Conservation (phyloP, 2,888 invertebrate species). For the Laothoe populi region DNA sequence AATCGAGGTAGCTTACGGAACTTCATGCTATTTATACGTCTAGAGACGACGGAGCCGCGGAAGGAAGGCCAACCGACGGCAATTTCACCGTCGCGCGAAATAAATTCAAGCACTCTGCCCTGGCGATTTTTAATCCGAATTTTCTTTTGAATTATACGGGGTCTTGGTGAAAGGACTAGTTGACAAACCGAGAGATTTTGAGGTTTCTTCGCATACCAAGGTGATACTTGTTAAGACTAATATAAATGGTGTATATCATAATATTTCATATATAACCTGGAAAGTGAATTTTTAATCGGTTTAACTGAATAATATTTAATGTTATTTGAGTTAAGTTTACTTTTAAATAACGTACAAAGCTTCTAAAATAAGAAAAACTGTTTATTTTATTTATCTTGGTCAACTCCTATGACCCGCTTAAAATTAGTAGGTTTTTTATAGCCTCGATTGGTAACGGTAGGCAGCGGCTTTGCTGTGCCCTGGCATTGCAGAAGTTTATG, state of each 20-base stretch:
- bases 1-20: constrained; percentile 56
- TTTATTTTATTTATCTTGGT: too few relatives aligned
- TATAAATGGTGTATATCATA: not conserved
- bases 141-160: constrained; percentile 65
- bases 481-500: too few relatives aligned
- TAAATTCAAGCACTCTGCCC: constrained; percentile 58
- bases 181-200: constrained; percentile 30
- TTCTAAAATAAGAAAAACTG: too few relatives aligned
- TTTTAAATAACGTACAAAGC: too few relatives aligned
- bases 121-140: constrained; percentile 64
- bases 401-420: too few relatives aligned
- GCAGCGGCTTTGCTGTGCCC: too few relatives aligned
- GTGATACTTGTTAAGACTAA: not conserved
- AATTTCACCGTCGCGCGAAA: constrained; percentile 62
- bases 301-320: not conserved
- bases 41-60: constrained; percentile 47
- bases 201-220: not conserved
- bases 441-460: too few relatives aligned
- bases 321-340: not conserved
- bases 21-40: constrained; percentile 57
- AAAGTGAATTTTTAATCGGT: not conserved
- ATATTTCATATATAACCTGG: not conserved
- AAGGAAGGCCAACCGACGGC: constrained; percentile 62
- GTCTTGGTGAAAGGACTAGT: constrained; percentile 42
- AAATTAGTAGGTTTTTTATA: too few relatives aligned